Evolutionary conservation across 2,888 invertebrate genomes (phyloP).

Genomic region (Julus scanicus): DNA sequence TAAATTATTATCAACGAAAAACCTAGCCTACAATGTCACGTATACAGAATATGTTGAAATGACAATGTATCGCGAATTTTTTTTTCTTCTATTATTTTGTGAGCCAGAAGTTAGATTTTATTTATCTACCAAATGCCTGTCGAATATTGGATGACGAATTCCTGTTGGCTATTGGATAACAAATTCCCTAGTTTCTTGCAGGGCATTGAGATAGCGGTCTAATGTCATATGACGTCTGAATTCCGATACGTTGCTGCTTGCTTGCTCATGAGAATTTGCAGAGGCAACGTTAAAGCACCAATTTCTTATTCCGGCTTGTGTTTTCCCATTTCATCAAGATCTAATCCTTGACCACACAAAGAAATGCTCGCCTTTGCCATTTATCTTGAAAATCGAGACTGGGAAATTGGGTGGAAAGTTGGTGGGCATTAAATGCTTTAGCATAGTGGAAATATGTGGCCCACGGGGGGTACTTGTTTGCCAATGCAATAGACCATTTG

Average conservation of each 20-base stretch:
- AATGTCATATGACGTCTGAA: not conserved
- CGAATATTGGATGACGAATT: slow-evolving; percentile 20
- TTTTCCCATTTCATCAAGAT: slow-evolving; percentile 42
- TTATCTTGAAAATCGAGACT: slow-evolving; percentile 20
- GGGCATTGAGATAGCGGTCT: not conserved
- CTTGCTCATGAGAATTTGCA: no score
- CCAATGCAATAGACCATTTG: slow-evolving; percentile 46
- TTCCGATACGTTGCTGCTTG: not conserved
- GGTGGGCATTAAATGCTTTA: slow-evolving; percentile 25
- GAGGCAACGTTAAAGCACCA: not conserved
- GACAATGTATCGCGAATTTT: not conserved
- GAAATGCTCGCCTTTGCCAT: slow-evolving; percentile 11
- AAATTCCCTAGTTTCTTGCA: slow-evolving; percentile 13
- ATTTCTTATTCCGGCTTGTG: slow-evolving; percentile 30
- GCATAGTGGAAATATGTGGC: slow-evolving; percentile 39
- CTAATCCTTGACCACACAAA: slow-evolving; percentile 42
- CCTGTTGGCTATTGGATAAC: slow-evolving; percentile 16
- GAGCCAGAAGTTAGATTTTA: not conserved
- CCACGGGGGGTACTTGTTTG: slow-evolving; percentile 26
- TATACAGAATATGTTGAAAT: not conserved
- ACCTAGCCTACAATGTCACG: no score
- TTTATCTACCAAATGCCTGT: slow-evolving; percentile 25
- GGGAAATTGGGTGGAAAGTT: slow-evolving; percentile 42
- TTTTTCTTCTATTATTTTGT: not conserved
- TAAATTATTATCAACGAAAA: not conserved